phyloP scores from a whole-genome alignment of 1,140 invertebrate species.

The Cardiocondyla obscurior region DNA sequence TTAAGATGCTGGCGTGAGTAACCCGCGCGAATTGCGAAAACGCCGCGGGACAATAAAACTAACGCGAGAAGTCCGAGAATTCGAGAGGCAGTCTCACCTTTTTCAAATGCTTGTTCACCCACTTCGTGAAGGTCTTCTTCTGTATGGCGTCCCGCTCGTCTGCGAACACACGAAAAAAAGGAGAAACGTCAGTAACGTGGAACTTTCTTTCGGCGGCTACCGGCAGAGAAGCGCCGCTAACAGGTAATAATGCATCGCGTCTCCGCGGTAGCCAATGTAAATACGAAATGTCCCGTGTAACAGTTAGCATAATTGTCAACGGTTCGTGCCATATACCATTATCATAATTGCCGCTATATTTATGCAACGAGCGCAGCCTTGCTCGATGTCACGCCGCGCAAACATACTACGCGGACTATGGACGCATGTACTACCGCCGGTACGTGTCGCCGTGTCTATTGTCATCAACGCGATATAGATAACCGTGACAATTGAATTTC shows the following conservation, averaged over 20 bases:
- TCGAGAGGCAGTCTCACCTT: constrained; percentile 91
- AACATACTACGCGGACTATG: neutral
- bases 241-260: neutral
- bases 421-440: neutral
- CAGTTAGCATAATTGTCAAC: constrained; percentile 1
- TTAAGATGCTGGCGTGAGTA: constrained; percentile 8
- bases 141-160: constrained; percentile 99
- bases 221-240: neutral
- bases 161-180: constrained; percentile 87
- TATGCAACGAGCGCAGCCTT: neutral
- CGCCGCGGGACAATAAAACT: neutral
- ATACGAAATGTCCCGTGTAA: neutral
- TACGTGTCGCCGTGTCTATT: neutral
- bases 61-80: neutral
- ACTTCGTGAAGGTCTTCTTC: constrained; percentile 99
- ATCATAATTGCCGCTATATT: constrained; percentile 10
- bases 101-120: constrained; percentile 99
- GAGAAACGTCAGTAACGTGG: constrained; percentile 23
- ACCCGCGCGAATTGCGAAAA: neutral
- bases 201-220: neutral
- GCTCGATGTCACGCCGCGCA: neutral
- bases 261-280: neutral
- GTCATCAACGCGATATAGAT: constrained; percentile 30
- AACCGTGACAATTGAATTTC: constrained; percentile 25
- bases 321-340: neutral